Conservation (phyloP, 1,140 invertebrate species). For the Lordiphosa stackelbergi region DNA sequence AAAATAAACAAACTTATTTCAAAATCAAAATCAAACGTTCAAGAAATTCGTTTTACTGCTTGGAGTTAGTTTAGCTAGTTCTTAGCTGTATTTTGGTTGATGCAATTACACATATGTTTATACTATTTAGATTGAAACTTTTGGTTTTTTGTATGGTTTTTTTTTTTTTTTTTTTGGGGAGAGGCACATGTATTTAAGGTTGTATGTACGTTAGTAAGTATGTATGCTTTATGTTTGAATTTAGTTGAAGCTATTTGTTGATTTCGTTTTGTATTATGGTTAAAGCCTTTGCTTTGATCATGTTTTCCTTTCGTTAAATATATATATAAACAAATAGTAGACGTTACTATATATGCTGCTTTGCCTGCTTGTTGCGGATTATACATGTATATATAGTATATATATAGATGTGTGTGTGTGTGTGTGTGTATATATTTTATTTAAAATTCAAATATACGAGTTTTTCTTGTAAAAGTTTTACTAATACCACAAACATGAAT, state of each 20-base stretch:
- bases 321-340: too few relatives aligned
- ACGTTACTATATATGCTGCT: conserved; percentile 4
- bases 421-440: conserved; percentile 27
- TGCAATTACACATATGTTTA: too few relatives aligned
- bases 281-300: conserved; percentile 9
- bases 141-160: neutral
- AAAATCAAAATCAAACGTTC: too few relatives aligned
- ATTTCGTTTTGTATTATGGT: too few relatives aligned
- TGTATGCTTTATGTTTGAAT: conserved; percentile 20
- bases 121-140: too few relatives aligned
- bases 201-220: conserved; percentile 24
- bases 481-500: conserved; percentile 71
- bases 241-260: conserved; percentile 31
- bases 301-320: neutral
- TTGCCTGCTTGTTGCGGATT: conserved; percentile 3
- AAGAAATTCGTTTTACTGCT: too few relatives aligned
- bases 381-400: conserved; percentile 8
- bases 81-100: too few relatives aligned
- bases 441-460: conserved; percentile 59
- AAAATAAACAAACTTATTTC: too few relatives aligned
- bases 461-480: conserved; percentile 49
- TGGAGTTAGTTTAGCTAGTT: too few relatives aligned
- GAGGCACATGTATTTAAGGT: conserved; percentile 51
- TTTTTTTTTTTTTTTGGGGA: conserved; percentile 27
- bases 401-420: conserved; percentile 2